A percentile compares a stretch with the other conserved stretches of the same genome.
Conservation (phyloP, 1,140 invertebrate species). For the Dryas iulia region DNA sequence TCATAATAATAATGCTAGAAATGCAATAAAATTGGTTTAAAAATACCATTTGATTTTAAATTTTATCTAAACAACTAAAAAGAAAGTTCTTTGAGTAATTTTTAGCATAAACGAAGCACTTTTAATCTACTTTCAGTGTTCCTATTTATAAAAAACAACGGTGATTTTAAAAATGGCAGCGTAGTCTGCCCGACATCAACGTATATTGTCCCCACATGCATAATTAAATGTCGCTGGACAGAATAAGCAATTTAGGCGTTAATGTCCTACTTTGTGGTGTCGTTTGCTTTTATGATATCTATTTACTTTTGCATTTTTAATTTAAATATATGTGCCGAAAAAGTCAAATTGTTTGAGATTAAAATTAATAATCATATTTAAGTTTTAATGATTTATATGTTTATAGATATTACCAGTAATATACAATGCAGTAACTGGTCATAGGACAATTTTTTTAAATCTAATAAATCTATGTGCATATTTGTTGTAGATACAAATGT, state of each 20-base stretch:
- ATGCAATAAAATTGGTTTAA: background rate
- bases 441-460: too few species aligned
- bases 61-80: background rate
- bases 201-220: constrained; percentile 51
- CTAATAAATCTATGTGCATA: too few species aligned
- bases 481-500: too few species aligned
- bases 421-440: too few species aligned
- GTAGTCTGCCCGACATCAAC: constrained; percentile 10
- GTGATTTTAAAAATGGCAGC: constrained; percentile 19
- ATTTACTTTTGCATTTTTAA: constrained; percentile 19
- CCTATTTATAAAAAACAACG: background rate
- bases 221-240: constrained; percentile 61
- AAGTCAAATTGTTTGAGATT: background rate
- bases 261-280: constrained; percentile 58
- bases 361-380: too few species aligned
- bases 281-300: constrained; percentile 49
- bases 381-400: background rate
- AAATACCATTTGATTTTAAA: background rate
- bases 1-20: too few species aligned
- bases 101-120: background rate
- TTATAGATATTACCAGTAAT: background rate
- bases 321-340: background rate
- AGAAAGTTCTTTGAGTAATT: background rate
- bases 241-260: constrained; percentile 68
- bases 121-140: constrained; percentile 1